Percentiles rank a stretch among this genome's conserved stretches.
Conservation (phyloP, 2,797 vertebrate species). For the Phrynocephalus guinanensis region DNA sequence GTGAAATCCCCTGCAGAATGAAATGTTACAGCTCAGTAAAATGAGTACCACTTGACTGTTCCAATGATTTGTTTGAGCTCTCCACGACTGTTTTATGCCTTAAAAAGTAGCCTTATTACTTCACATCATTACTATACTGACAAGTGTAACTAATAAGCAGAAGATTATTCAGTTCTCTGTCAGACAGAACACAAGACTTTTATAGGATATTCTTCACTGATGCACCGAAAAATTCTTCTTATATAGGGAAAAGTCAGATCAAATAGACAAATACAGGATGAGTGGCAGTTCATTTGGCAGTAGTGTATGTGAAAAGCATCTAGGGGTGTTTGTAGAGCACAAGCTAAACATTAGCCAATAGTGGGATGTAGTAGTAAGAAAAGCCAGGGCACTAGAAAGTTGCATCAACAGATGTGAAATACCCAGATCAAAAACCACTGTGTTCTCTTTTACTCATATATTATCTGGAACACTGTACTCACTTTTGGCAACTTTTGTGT, state of each 20-base stretch:
- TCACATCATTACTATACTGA: not conserved
- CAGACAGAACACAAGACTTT: not conserved
- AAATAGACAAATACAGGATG: too few relatives aligned
- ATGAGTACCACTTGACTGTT: not conserved
- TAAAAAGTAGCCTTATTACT: not conserved
- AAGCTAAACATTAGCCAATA: too few relatives aligned
- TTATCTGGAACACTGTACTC: too few relatives aligned
- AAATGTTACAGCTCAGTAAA: not conserved
- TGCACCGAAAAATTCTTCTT: not conserved
- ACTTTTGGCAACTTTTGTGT: too few relatives aligned
- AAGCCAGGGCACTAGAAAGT: too few relatives aligned
- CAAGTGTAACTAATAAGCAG: constrained; percentile 8
- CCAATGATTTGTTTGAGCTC: not conserved
- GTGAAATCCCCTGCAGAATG: not conserved
- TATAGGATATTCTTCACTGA: not conserved
- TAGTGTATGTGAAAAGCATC: too few relatives aligned
- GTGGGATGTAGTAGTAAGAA: too few relatives aligned
- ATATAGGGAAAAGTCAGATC: not conserved
- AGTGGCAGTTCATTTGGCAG: too few relatives aligned
- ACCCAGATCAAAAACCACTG: too few relatives aligned
- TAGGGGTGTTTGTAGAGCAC: too few relatives aligned
- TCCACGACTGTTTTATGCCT: not conserved
- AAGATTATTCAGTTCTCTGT: not conserved
- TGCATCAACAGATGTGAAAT: too few relatives aligned
- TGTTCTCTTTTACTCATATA: too few relatives aligned